These are phyloP conservation scores for Apantesis nais DNA, from an alignment of 2,888 invertebrate genomes.

Conservation along the genomic window DNA sequence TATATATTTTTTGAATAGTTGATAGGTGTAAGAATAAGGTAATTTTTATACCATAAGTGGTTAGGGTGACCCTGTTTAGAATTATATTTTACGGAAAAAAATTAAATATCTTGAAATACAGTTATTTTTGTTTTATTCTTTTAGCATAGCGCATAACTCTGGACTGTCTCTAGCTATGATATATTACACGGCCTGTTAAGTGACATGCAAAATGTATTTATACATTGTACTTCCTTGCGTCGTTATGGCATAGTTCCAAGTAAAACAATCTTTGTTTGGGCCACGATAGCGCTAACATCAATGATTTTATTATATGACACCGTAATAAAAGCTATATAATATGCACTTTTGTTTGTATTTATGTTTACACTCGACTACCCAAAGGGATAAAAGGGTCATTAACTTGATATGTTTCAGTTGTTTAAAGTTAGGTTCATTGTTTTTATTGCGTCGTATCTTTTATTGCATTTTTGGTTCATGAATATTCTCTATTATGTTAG, in stretches of 20 bases:
- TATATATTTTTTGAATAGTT: no score
- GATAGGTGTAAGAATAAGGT: no score
- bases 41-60: no score
- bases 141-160: constrained; percentile 56
- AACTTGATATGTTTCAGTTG: constrained; percentile 34
- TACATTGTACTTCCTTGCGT: constrained; percentile 82
- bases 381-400: constrained; percentile 37
- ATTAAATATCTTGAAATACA: constrained; percentile 32
- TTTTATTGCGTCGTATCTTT: neutral
- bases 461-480: constrained; percentile 4
- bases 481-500: neutral
- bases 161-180: constrained; percentile 68
- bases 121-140: constrained; percentile 31
- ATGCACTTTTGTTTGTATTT: constrained; percentile 49
- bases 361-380: constrained; percentile 21
- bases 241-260: constrained; percentile 82
- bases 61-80: no score
- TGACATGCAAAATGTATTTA: constrained; percentile 84
- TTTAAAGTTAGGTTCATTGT: constrained; percentile 6
- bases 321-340: constrained; percentile 70
- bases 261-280: constrained; percentile 81
- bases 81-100: constrained; percentile 19
- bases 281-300: constrained; percentile 71
- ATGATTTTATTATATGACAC: constrained; percentile 76
- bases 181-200: constrained; percentile 79